Evolutionary conservation across 1,140 invertebrate species (phyloP).

Genomic region (Calliopsis andreniformis): DNA sequence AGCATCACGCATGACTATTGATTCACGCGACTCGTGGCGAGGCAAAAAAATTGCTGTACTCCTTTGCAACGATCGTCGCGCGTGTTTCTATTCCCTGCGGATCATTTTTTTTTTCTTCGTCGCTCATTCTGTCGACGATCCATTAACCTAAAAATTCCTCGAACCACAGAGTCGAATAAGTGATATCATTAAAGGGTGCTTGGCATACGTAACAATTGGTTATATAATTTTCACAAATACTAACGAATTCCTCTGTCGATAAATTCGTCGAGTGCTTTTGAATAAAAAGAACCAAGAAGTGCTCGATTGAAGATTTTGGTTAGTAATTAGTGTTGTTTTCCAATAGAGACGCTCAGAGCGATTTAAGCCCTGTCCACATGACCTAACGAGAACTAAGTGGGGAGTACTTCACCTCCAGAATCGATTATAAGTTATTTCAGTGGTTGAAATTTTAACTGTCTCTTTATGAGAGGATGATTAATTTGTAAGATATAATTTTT

Average conservation of each 20-base stretch:
- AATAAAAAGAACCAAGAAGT: not conserved
- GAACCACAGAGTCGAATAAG: not conserved
- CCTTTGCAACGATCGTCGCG: not conserved
- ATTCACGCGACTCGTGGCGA: not conserved
- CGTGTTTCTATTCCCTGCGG: not conserved
- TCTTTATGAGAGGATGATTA: too few relatives aligned
- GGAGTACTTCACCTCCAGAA: too few relatives aligned
- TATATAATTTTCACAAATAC: slow-evolving; percentile 1
- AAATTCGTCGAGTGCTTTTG: not conserved
- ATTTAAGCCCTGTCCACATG: too few relatives aligned
- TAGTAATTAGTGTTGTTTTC: too few relatives aligned
- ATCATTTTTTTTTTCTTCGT: not conserved
- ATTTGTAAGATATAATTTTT: too few relatives aligned
- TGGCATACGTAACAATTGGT: not conserved
- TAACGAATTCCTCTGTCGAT: not conserved
- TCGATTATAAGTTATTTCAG: too few relatives aligned
- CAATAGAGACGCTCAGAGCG: too few relatives aligned
- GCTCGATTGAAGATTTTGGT: too few relatives aligned
- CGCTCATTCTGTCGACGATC: not conserved
- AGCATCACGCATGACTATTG: slow-evolving; percentile 17
- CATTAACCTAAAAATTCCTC: slow-evolving; percentile 38
- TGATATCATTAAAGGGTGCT: not conserved
- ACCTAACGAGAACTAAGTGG: too few relatives aligned
- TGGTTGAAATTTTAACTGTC: too few relatives aligned
- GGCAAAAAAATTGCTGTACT: not conserved